Percentiles rank a stretch among this genome's conserved stretches.
Conservation (phyloP, 2,888 invertebrate genomes). For the Agrochola lota region DNA sequence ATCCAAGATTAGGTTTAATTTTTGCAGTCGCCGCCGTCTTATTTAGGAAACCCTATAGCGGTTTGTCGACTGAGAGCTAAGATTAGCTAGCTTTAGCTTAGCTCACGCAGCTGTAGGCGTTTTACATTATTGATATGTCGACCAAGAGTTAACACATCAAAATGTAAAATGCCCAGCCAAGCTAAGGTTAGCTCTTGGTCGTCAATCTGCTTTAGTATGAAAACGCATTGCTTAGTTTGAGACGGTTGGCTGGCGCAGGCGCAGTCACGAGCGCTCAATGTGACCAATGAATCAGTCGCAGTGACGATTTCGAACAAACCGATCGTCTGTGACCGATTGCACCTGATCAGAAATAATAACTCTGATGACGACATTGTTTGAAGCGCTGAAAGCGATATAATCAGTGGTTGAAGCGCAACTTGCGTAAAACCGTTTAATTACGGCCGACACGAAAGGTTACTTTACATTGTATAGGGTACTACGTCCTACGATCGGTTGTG, state of each 20-base stretch:
- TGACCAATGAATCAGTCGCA: constrained; percentile 80
- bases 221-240: constrained; percentile 36
- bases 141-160: background rate
- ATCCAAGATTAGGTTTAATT: constrained; percentile 1
- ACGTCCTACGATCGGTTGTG: constrained; percentile 22
- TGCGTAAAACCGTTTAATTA: constrained; percentile 49
- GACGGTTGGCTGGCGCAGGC: constrained; percentile 34
- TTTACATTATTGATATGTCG: background rate
- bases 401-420: constrained; percentile 36
- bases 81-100: background rate
- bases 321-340: constrained; percentile 79
- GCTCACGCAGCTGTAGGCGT: background rate
- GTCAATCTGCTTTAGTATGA: constrained; percentile 13
- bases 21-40: background rate
- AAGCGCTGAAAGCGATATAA: constrained; percentile 58
- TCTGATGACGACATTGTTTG: constrained; percentile 62
- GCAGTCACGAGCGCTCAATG: constrained; percentile 60
- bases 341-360: constrained; percentile 75
- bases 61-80: background rate
- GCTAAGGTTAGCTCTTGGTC: constrained; percentile 24
- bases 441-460: constrained; percentile 48
- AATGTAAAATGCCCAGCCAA: background rate
- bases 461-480: constrained; percentile 13
- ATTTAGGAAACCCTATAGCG: background rate
- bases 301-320: constrained; percentile 78